Base-by-base conservation (phyloP, 2,888 invertebrate genomes). In the Octodonta nipae region DNA sequence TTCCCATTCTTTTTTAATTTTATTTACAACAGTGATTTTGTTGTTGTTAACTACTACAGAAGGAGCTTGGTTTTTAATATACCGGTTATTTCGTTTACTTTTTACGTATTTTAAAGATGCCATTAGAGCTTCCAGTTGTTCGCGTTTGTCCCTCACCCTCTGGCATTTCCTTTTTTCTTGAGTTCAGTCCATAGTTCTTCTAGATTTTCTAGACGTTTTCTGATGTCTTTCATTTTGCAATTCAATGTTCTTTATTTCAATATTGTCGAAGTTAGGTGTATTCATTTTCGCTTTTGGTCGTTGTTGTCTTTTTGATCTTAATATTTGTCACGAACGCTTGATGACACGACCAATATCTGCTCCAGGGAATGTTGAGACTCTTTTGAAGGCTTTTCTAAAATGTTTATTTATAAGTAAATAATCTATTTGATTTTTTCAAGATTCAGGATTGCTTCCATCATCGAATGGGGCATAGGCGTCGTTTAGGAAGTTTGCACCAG, bases 161-260 rank as follows among this genome's bases (percentile, higher is more conserved):
- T 20, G n/a, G 6, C n/a, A 20, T 7, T 20, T 20, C n/a, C 20
- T 20, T 20, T 20, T 20, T 7, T 20, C n/a, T 20, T 20, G 20
- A 7, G n/a, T 20, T 20, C n/a, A n/a, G n/a, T n/a, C n/a, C n/a
- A n/a, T n/a, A n/a, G n/a, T 20, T 20, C 20, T 20, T 20, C 20
- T 20, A n/a, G n/a, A 20, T 20, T n/a, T 20, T 20, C 28, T 28
- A 14, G 28, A 5, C 13, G 28, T 28, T 28, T 13, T 12, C 28
- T 28, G n/a, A 28, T 28, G 28, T 28, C 15, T 7, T 28, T 28
- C n/a, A 28, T 28, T 28, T n/a, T 28, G 28, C 28, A 28, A 28
- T 28, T 28, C 15, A 28, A 13, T 20, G 6, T 14, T 28, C 28
- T 28, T 5, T 13, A 14, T 12, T 28, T 28, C 28, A 28, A 28